Evolutionary conservation across 2,888 invertebrate species (phyloP).

Genomic region (Petrolisthes manimaculis): DNA sequence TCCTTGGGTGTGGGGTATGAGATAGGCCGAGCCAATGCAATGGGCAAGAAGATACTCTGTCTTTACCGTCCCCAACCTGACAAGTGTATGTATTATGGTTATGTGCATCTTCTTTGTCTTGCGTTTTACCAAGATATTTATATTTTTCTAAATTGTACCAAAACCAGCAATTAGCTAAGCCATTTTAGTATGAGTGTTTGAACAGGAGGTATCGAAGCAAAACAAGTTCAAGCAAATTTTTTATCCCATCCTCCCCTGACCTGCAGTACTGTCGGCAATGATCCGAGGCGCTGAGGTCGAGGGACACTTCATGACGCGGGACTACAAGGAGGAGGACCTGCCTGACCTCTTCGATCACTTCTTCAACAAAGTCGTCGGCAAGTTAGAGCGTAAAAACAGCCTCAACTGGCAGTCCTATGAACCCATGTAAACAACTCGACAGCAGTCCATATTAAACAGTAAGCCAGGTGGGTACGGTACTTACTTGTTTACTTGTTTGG

Average conservation of each 20-base stretch:
- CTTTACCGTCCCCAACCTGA: constrained; percentile 68
- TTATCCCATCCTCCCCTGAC: no score
- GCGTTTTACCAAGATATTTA: not conserved
- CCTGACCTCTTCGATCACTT: constrained; percentile 39
- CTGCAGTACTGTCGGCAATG: constrained; percentile 52
- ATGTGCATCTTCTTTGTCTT: not conserved
- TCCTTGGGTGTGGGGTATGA: constrained; percentile 71
- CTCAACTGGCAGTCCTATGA: constrained; percentile 36
- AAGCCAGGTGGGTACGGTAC: no score
- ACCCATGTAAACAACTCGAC: constrained; percentile 20
- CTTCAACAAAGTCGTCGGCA: constrained; percentile 24
- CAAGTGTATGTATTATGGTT: constrained; percentile 38
- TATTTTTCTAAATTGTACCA: not conserved
- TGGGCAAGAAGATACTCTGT: constrained; percentile 69
- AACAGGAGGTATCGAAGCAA: no score
- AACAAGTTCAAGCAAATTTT: no score
- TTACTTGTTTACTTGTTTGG: no score
- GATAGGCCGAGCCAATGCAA: constrained; percentile 69
- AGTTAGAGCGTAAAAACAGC: not conserved
- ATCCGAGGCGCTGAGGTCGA: constrained; percentile 36
- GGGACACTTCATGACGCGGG: constrained; percentile 1
- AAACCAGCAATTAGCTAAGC: not conserved
- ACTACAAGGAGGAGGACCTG: constrained; percentile 36
- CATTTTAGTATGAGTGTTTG: not conserved
- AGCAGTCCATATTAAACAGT: no score